Evolutionary conservation across 2,113 vertebrate species (phyloP).

Genomic region (Pristiophorus japonicus): DNA sequence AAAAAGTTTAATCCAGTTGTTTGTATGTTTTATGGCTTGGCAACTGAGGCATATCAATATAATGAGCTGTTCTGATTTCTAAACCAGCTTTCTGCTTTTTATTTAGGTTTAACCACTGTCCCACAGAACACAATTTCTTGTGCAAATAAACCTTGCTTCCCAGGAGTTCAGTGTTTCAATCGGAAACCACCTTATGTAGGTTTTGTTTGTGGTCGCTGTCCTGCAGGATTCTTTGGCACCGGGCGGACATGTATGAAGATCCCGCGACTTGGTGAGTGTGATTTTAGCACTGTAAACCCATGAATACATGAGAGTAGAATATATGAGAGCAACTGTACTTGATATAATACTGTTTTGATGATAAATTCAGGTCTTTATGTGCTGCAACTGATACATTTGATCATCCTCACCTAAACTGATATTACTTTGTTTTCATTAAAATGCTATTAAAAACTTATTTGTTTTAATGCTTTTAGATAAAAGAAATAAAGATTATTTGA

Average conservation of each 20-base stretch:
- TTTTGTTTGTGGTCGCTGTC: constrained; percentile 63
- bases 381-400: not conserved
- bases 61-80: constrained; percentile 10
- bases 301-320: not conserved
- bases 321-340: not conserved
- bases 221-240: constrained; percentile 58
- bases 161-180: constrained; percentile 61
- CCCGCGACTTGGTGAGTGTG: constrained; percentile 47
- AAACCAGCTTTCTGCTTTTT: not conserved
- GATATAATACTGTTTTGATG: not conserved
- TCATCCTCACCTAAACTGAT: not conserved
- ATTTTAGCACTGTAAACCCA: not conserved
- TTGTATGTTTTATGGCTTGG: not conserved
- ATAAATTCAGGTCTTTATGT: not conserved
- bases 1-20: not conserved
- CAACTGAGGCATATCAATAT: not conserved
- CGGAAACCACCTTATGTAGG: constrained; percentile 55
- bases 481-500: not conserved
- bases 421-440: not conserved
- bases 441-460: not conserved
- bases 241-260: constrained; percentile 56
- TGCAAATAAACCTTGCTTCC: constrained; percentile 63
- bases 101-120: constrained; percentile 30
- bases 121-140: constrained; percentile 47
- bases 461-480: not conserved